These are phyloP conservation scores for Salticus scenicus DNA, from an alignment of 2,888 invertebrate species.

Conservation along the genomic window DNA sequence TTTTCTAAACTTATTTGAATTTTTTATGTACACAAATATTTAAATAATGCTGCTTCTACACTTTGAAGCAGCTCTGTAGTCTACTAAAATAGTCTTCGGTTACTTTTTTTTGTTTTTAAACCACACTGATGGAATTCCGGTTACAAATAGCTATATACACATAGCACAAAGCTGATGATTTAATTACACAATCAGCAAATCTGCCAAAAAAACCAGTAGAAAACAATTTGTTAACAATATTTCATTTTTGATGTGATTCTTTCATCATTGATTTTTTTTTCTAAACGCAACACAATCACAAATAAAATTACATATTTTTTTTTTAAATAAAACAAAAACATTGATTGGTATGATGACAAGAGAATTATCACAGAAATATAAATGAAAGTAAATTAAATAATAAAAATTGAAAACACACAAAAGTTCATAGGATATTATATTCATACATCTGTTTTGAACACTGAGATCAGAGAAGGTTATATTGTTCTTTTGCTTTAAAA, in stretches of 20 bases:
- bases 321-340: constrained; percentile 38
- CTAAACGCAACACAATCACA: constrained; percentile 15
- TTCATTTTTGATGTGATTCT: not conserved
- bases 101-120: not conserved
- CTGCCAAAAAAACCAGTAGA: constrained; percentile 2
- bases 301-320: constrained; percentile 44
- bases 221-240: not conserved
- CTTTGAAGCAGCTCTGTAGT: not conserved
- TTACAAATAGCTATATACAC: constrained; percentile 7
- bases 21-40: constrained; percentile 5
- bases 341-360: constrained; percentile 39
- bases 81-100: constrained; percentile 11
- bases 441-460: constrained; percentile 3
- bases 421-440: not conserved
- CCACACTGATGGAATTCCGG: constrained; percentile 12
- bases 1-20: constrained; percentile 6
- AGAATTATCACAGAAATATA: constrained; percentile 60
- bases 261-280: not conserved
- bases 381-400: constrained; percentile 51
- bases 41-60: not conserved
- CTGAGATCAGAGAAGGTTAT: not conserved
- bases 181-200: not conserved
- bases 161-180: not conserved
- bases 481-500: not conserved
- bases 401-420: constrained; percentile 38